Conservation (phyloP, 2,888 invertebrate genomes). For the Sphaeridia pumilis region DNA sequence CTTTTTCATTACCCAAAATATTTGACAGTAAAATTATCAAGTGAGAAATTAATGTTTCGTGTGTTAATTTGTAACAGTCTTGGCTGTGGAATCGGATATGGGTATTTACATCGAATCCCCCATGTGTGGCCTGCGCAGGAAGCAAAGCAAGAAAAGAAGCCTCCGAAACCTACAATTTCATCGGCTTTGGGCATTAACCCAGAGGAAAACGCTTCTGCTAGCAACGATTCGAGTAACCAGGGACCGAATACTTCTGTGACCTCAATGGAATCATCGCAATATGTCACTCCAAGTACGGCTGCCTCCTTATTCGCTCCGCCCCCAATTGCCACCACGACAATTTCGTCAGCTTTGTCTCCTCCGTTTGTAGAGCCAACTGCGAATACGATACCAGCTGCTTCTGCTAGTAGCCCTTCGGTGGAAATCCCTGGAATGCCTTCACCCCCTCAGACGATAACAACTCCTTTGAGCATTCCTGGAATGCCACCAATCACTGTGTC, state of each 20-base stretch:
- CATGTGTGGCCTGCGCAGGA: slow-evolving; percentile 44
- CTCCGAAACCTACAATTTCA: slow-evolving; percentile 31
- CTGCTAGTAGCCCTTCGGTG: slow-evolving; percentile 8
- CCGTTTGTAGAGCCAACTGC: neutral
- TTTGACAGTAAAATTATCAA: too few species aligned
- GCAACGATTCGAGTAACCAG: too few species aligned
- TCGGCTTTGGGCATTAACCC: slow-evolving; percentile 30
- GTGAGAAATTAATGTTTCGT: too few species aligned
- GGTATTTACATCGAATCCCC: slow-evolving; percentile 96
- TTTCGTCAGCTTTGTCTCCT: neutral
- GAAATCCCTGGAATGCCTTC: slow-evolving; percentile 38
- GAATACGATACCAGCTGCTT: slow-evolving; percentile 2
- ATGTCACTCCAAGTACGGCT: neutral
- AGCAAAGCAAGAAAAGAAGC: slow-evolving; percentile 12
- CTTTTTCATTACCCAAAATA: too few species aligned
- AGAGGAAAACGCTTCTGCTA: neutral
- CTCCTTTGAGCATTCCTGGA: slow-evolving; percentile 59
- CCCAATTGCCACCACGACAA: slow-evolving; percentile 2
- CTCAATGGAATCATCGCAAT: too few species aligned
- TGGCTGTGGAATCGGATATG: slow-evolving; percentile 99
- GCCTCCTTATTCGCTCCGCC: neutral
- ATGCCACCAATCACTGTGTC: slow-evolving; percentile 71
- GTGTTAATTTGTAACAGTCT: too few species aligned
- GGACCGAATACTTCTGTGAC: too few species aligned
- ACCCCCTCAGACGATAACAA: slow-evolving; percentile 39